Evolutionary conservation across 2,797 vertebrate genomes (phyloP).

Genomic region (Sylvilagus floridanus): DNA sequence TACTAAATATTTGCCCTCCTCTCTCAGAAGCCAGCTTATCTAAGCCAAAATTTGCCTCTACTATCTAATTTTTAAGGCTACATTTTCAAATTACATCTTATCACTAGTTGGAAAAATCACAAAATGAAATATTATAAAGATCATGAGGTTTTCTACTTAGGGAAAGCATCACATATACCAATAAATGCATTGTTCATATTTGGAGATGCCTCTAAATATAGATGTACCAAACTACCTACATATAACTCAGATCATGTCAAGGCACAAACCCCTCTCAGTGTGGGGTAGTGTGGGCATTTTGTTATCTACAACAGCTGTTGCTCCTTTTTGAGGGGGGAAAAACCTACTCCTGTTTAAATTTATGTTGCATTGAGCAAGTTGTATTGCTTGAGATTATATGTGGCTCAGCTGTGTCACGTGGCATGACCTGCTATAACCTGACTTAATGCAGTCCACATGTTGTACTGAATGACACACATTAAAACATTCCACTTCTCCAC

Average conservation of each 20-base stretch:
- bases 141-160: constrained; percentile 47
- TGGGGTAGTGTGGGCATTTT: constrained; percentile 81
- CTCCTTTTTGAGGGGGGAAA: constrained; percentile 77
- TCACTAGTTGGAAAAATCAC: constrained; percentile 68
- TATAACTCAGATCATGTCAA: constrained; percentile 84
- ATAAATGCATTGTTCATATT: constrained; percentile 73
- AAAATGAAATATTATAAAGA: constrained; percentile 71
- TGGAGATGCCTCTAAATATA: constrained; percentile 80
- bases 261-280: constrained; percentile 78
- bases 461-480: constrained; percentile 86
- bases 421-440: constrained; percentile 90
- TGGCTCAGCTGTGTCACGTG: constrained; percentile 89
- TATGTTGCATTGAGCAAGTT: constrained; percentile 86
- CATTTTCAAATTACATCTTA: constrained; percentile 69
- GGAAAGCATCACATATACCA: constrained; percentile 71
- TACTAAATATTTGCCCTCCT: constrained; percentile 69
- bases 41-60: constrained; percentile 60
- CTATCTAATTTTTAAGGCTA: constrained; percentile 67
- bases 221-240: constrained; percentile 74
- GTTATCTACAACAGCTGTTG: constrained; percentile 87
- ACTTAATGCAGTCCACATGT: constrained; percentile 90
- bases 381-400: constrained; percentile 85
- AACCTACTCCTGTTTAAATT: constrained; percentile 82
- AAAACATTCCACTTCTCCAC: constrained; percentile 85
- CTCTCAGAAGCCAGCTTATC: constrained; percentile 50